Conservation (phyloP, 2,113 vertebrate genomes). For the Thalassoma bifasciatum region DNA sequence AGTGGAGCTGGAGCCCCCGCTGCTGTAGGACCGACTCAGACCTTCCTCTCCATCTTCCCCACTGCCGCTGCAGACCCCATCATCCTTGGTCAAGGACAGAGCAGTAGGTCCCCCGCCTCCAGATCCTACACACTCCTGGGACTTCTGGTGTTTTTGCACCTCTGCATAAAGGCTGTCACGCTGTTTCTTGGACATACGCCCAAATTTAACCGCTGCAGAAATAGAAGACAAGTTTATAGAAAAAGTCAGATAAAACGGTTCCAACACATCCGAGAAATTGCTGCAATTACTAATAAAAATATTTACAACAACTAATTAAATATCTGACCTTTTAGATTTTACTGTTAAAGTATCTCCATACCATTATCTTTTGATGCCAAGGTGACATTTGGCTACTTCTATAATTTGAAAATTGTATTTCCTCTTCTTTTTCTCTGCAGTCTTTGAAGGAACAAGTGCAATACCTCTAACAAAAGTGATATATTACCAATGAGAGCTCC, state of each 20-base stretch:
- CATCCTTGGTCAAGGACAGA: slow-evolving; percentile 84
- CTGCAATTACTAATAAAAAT: not conserved
- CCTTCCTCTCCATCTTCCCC: slow-evolving; percentile 67
- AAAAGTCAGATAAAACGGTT: not conserved
- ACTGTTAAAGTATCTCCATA: no score
- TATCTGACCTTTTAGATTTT: no score
- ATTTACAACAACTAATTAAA: no score
- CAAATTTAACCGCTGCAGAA: slow-evolving; percentile 91
- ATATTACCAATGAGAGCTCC: not conserved
- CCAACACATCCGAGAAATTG: not conserved
- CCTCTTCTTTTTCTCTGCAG: not conserved
- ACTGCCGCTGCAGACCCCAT: slow-evolving; percentile 64
- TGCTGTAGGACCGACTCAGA: slow-evolving; percentile 87
- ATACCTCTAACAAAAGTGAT: not conserved
- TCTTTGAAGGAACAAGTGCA: no score
- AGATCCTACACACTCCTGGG: slow-evolving; percentile 81
- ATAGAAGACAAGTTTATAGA: slow-evolving; percentile 1
- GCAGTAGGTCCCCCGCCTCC: slow-evolving; percentile 80
- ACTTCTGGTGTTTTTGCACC: slow-evolving; percentile 94
- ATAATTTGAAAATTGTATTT: not conserved
- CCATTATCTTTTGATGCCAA: not conserved
- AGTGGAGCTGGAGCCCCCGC: slow-evolving; percentile 86
- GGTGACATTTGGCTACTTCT: no score
- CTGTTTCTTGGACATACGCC: slow-evolving; percentile 96
- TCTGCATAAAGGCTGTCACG: slow-evolving; percentile 93